A percentile compares a stretch with the other conserved stretches of the same genome.
phyloP scores from a whole-genome alignment of 2,113 vertebrate genomes.

The Anguilla japonica region DNA sequence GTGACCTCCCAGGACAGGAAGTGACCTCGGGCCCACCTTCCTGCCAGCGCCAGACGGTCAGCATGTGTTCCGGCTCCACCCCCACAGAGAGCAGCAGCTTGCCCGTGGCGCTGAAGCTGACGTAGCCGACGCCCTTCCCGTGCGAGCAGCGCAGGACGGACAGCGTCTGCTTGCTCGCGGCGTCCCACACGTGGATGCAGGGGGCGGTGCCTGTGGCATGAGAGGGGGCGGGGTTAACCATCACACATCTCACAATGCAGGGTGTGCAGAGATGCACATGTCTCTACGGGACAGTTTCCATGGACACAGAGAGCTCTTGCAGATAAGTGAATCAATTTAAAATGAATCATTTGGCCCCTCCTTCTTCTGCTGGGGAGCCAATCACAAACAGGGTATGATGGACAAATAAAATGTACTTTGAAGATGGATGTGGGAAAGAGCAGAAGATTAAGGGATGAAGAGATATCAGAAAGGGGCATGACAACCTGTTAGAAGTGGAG shows the following conservation, averaged over 20 bases:
- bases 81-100: slow-evolving; percentile 93
- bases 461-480: neutral
- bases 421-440: neutral
- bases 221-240: neutral
- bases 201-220: slow-evolving; percentile 78
- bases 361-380: neutral
- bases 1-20: neutral
- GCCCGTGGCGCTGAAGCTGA: slow-evolving; percentile 95
- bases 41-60: slow-evolving; percentile 97
- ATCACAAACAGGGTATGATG: neutral
- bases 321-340: neutral
- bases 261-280: neutral
- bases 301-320: neutral
- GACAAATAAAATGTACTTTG: neutral
- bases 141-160: slow-evolving; percentile 93
- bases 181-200: slow-evolving; percentile 96
- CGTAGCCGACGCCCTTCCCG: slow-evolving; percentile 85
- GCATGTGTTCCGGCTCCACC: slow-evolving; percentile 90
- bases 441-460: neutral
- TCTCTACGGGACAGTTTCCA: neutral
- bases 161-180: slow-evolving; percentile 90
- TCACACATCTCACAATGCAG: neutral
- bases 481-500: neutral
- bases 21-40: slow-evolving; percentile 79
- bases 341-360: neutral